A percentile compares a stretch with the other conserved stretches of the same genome.
Conservation (phyloP, 2,113 vertebrate species). For the Glareola pratincola region DNA sequence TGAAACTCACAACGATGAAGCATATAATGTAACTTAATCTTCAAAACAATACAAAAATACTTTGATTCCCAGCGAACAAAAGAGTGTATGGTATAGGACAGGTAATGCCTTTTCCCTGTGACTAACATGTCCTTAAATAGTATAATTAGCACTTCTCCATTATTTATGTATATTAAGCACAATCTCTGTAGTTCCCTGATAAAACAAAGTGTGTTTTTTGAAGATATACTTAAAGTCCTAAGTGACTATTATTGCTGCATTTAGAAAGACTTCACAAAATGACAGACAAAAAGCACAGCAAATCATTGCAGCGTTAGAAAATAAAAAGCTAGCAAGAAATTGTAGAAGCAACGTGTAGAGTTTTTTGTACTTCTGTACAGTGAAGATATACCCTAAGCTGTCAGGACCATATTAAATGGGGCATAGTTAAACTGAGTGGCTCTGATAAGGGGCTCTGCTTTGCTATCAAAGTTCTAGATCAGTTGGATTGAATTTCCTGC, state of each 20-base stretch:
- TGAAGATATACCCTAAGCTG: slow-evolving; percentile 77
- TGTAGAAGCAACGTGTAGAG: slow-evolving; percentile 35
- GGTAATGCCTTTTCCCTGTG: slow-evolving; percentile 3
- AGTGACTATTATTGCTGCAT: slow-evolving; percentile 20
- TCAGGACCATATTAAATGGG: slow-evolving; percentile 83
- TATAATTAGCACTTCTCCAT: slow-evolving; percentile 43
- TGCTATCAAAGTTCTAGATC: slow-evolving; percentile 87
- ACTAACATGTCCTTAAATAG: slow-evolving; percentile 32
- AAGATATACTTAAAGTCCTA: slow-evolving; percentile 34
- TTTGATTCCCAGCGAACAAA: not conserved
- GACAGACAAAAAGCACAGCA: slow-evolving; percentile 41
- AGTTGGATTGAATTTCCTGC: slow-evolving; percentile 89
- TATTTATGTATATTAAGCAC: slow-evolving; percentile 34
- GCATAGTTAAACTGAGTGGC: slow-evolving; percentile 85
- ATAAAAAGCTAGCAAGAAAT: slow-evolving; percentile 61
- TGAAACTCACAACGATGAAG: not conserved
- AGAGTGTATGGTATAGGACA: not conserved
- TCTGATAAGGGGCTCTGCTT: slow-evolving; percentile 83
- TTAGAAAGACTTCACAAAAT: slow-evolving; percentile 34
- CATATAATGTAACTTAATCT: slow-evolving; percentile 4
- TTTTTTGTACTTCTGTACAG: slow-evolving; percentile 74
- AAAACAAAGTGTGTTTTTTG: slow-evolving; percentile 45
- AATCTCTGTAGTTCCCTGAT: slow-evolving; percentile 30
- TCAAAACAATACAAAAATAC: not conserved
- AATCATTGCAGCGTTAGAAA: slow-evolving; percentile 66